A percentile compares a stretch with the other conserved stretches of the same genome.
Evolutionary conservation across 2,113 vertebrate species (phyloP).

Genomic region (Anas platyrhynchos): DNA sequence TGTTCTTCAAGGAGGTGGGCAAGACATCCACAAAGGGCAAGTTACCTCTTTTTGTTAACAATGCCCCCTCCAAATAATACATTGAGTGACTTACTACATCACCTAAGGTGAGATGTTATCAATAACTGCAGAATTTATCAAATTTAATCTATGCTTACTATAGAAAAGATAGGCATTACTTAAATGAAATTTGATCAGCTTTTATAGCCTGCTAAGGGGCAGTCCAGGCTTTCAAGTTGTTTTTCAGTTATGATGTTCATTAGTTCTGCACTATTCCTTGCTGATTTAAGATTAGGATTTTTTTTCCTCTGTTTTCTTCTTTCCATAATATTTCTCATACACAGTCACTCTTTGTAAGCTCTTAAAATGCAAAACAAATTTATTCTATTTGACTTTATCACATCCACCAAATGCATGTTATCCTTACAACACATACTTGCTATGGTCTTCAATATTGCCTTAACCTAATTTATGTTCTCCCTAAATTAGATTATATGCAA

Average conservation of each 20-base stretch:
- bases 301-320: background rate
- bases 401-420: background rate
- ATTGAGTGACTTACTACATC: background rate
- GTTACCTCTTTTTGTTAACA: background rate
- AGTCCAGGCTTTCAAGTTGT: background rate
- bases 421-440: background rate
- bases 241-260: background rate
- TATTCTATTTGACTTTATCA: background rate
- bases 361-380: background rate
- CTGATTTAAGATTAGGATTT: background rate
- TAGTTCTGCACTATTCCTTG: background rate
- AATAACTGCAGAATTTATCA: background rate
- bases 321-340: background rate
- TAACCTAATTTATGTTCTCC: background rate
- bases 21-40: background rate
- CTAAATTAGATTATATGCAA: background rate
- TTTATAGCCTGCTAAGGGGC: background rate
- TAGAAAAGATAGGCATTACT: background rate
- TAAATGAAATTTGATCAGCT: background rate
- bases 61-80: background rate
- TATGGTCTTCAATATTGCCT: background rate
- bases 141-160: background rate
- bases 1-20: background rate
- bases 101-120: background rate
- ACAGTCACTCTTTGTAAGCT: background rate